Evolutionary conservation across 2,888 invertebrate species (phyloP), one percentile per base, ranked within the genome.

Genomic region (Diarsia rubi): DNA sequence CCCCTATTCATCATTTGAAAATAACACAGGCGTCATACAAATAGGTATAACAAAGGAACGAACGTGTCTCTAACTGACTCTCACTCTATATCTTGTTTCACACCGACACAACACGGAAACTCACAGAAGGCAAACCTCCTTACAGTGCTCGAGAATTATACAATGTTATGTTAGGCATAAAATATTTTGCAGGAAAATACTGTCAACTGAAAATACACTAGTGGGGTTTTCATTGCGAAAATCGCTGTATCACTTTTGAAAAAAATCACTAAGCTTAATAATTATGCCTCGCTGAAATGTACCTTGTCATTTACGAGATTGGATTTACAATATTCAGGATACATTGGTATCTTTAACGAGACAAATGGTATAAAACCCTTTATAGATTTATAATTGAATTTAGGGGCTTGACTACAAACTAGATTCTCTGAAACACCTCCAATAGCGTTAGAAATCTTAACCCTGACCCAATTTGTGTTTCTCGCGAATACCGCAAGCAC

Each of bases 391-490:
- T 37, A 31, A 5, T 9, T 37, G 21, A 60, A 21, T 31, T 19
- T 6, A 44, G 31, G 9, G 19, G n/a, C 6, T n/a, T 11, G 4
- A 21, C 37, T 16, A 47, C 27, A 52, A 12, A 42, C 45, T 62
- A 27, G 24, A n/a, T 66, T 49, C 47, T 45, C 60, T 67, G 71
- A 2, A 8, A 4, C 9, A 42, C 57, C 3, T 45, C 19, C 3
- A 54, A 12, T 21, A 57, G 24, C 49, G 27, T 14, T 64, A 69
- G 27, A 57, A 27, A 52, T 68, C 44, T 85, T 72, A 73, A 65
- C 75, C 83, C 42, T 85, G 78, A 85, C 87, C 87, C 45, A 78
- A 73, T 87, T 82, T 64, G 72, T 49, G 52, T 9, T 31, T 73
- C 71, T 70, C 71, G 59, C 59, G 67, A 60, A 66, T n/a, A 78